Conservation (phyloP, 2,113 vertebrate genomes). For the Ochotona princeps region DNA sequence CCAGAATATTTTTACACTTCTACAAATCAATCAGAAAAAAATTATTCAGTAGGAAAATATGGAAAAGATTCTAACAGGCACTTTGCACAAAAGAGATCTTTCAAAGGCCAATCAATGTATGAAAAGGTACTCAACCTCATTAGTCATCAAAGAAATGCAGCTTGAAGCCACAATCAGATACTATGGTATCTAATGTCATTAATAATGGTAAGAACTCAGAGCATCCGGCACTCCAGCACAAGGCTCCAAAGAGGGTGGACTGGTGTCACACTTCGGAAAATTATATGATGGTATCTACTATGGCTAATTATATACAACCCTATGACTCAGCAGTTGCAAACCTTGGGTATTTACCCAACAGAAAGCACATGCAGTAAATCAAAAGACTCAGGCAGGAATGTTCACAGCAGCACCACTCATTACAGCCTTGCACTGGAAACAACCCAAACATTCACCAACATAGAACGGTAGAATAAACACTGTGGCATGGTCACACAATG, state of each 20-base stretch:
- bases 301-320: conserved; percentile 48
- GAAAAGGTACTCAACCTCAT: conserved; percentile 4
- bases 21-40: conserved; percentile 30
- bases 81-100: background rate
- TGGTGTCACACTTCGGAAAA: background rate
- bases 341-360: conserved; percentile 34
- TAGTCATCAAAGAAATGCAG: conserved; percentile 56
- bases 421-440: background rate
- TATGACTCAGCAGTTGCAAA: conserved; percentile 47
- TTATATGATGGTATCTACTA: conserved; percentile 8
- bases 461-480: background rate
- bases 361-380: background rate
- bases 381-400: background rate
- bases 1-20: background rate
- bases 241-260: background rate
- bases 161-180: conserved; percentile 26
- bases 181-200: background rate
- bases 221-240: background rate
- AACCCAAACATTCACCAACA: background rate
- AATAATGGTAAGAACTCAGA: background rate
- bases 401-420: background rate
- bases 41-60: background rate
- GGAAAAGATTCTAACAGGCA: background rate
- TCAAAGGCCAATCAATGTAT: background rate
- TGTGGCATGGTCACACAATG: background rate